Percentiles rank a stretch among this genome's conserved stretches.
Conservation (phyloP, 1,140 invertebrate species). For the Brachionus rubens region DNA sequence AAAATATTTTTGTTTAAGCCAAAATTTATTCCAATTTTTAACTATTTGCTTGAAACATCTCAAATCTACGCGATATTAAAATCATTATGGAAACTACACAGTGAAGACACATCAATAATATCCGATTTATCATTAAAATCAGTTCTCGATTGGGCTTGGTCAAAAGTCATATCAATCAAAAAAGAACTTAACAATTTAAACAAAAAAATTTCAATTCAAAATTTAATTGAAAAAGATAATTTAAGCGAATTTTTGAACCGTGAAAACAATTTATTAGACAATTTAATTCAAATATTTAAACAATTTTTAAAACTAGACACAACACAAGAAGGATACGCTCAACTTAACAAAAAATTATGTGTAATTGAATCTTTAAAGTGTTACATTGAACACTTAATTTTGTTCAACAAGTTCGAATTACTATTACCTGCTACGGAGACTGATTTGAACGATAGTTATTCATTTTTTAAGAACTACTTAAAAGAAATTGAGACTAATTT, state of each 20-base stretch:
- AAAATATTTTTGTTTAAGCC: constrained; percentile 1
- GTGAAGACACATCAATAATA: not conserved
- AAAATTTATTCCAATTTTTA: constrained; percentile 17
- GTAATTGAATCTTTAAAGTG: not conserved
- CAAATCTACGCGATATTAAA: constrained; percentile 15
- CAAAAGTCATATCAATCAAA: not conserved
- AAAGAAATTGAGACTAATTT: constrained; percentile 1
- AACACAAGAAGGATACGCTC: not conserved
- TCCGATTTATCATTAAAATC: not conserved
- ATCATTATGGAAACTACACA: constrained; percentile 20
- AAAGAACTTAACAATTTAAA: constrained; percentile 20
- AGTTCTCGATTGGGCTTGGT: constrained; percentile 24
- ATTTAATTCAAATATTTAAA: constrained; percentile 31
- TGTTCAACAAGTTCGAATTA: constrained; percentile 11
- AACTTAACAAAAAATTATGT: constrained; percentile 21
- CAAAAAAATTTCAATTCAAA: not conserved
- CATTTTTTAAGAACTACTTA: not conserved
- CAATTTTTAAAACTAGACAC: constrained; percentile 10
- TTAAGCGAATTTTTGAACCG: constrained; percentile 7
- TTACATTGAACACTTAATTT: constrained; percentile 7
- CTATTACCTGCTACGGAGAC: not conserved
- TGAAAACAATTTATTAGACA: constrained; percentile 19
- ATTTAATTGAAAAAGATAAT: not conserved
- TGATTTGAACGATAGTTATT: not conserved
- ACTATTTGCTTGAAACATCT: constrained; percentile 20